Evolutionary conservation across 2,113 vertebrate genomes (phyloP).

Genomic region (Entelurus aequoreus): DNA sequence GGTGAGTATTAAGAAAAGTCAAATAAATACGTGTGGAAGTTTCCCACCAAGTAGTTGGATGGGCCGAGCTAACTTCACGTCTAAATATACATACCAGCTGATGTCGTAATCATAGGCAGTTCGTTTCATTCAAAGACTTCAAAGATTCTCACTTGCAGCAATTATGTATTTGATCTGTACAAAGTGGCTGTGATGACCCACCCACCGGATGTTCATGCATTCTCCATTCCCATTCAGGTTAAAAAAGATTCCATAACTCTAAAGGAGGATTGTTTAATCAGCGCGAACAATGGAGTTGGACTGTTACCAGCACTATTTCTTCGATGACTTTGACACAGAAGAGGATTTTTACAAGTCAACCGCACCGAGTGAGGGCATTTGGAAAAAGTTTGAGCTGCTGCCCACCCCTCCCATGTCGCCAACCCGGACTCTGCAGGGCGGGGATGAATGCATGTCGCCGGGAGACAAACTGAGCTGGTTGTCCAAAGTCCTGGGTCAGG

Average conservation of each 20-base stretch:
- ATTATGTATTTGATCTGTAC: no score
- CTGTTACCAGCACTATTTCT: slow-evolving; percentile 84
- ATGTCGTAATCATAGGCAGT: no score
- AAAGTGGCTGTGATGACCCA: background rate
- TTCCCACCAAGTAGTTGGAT: no score
- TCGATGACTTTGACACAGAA: slow-evolving; percentile 79
- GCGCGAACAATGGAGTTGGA: slow-evolving; percentile 80
- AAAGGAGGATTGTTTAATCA: slow-evolving; percentile 15
- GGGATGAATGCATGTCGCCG: slow-evolving; percentile 40
- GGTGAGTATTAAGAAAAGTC: slow-evolving; percentile 43
- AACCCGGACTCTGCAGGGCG: slow-evolving; percentile 61
- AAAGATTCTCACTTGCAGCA: no score
- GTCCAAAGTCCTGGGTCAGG: slow-evolving; percentile 69
- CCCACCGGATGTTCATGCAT: slow-evolving; percentile 16
- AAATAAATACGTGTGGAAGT: no score
- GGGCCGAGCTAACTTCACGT: no score
- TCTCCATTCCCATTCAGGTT: slow-evolving; percentile 26
- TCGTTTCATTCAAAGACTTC: no score
- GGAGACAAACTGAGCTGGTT: slow-evolving; percentile 72
- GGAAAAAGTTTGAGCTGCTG: slow-evolving; percentile 97
- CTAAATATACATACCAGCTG: no score
- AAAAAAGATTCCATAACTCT: slow-evolving; percentile 14
- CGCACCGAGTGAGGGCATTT: slow-evolving; percentile 92
- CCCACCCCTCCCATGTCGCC: slow-evolving; percentile 85
- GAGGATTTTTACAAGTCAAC: slow-evolving; percentile 91